Evolutionary conservation across 2,113 vertebrate species (phyloP).

Genomic region (Odobenus rosmarus): DNA sequence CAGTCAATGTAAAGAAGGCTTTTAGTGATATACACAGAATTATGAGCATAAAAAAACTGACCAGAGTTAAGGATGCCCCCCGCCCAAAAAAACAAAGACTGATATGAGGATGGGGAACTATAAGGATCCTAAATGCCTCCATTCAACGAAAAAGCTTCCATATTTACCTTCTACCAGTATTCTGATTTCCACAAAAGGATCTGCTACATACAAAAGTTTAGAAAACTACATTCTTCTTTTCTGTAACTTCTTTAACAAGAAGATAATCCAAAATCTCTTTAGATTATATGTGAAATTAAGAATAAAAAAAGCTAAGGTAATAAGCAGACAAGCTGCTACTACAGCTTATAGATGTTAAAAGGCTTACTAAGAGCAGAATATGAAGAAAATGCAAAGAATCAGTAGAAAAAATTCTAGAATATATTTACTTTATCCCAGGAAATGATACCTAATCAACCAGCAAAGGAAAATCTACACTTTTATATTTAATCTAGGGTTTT

Average conservation of each 20-base stretch:
- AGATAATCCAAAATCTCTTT: conserved; percentile 19
- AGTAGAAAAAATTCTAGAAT: conserved; percentile 1
- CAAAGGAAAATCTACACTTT: conserved; percentile 5
- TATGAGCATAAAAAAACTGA: conserved; percentile 1
- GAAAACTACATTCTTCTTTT: neutral
- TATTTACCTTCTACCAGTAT: neutral
- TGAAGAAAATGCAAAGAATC: neutral
- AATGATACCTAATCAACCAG: neutral
- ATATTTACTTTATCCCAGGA: neutral
- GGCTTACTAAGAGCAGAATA: neutral
- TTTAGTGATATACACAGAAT: conserved; percentile 16
- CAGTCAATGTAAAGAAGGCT: neutral
- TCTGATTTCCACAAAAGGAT: neutral
- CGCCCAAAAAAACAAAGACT: neutral
- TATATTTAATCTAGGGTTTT: conserved; percentile 46
- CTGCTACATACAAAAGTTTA: neutral
- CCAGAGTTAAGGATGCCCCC: neutral
- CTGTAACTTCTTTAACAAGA: conserved; percentile 2
- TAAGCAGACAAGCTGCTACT: neutral
- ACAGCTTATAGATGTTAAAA: neutral
- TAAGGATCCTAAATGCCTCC: neutral
- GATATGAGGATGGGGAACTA: neutral
- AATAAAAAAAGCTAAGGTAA: conserved; percentile 22
- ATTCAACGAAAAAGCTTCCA: neutral
- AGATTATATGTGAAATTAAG: conserved; percentile 20